phyloP scores from a whole-genome alignment of 2,888 invertebrate genomes.

The Phymatocera aterrima region DNA sequence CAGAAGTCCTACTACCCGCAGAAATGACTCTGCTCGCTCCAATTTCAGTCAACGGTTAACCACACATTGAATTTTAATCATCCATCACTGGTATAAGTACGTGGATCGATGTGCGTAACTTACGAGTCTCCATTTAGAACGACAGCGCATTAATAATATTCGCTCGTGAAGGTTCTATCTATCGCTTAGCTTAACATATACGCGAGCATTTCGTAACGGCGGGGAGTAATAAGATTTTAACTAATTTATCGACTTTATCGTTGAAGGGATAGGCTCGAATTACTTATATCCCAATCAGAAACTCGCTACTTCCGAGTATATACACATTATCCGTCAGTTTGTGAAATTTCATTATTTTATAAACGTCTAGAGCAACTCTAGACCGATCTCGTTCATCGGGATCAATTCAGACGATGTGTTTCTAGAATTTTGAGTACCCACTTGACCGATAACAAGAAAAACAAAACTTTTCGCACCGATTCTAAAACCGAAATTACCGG shows the following conservation, averaged over 20 bases:
- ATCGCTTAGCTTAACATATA: constrained; percentile 48
- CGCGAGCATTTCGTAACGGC: constrained; percentile 16
- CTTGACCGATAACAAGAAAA: neutral
- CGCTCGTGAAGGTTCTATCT: constrained; percentile 53
- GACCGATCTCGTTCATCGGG: too few species aligned
- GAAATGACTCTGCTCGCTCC: neutral
- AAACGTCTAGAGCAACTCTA: neutral
- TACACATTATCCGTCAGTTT: neutral
- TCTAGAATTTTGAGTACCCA: constrained; percentile 20
- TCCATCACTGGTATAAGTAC: constrained; percentile 16
- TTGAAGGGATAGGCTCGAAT: constrained; percentile 23
- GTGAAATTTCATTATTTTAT: neutral
- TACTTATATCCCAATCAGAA: neutral
- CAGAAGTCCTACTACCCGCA: neutral
- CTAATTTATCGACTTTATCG: constrained; percentile 53
- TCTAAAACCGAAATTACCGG: neutral
- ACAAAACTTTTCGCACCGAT: neutral
- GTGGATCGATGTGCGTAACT: neutral
- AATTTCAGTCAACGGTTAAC: constrained; percentile 4
- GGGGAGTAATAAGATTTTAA: constrained; percentile 20
- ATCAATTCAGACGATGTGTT: neutral
- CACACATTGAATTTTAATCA: neutral
- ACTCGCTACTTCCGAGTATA: neutral
- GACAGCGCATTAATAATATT: constrained; percentile 53
- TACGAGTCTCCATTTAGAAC: neutral